Evolutionary conservation across 1,140 invertebrate genomes (phyloP), one percentile per base, ranked within the genome.

Genomic region (Diploscapter pachys): DNA sequence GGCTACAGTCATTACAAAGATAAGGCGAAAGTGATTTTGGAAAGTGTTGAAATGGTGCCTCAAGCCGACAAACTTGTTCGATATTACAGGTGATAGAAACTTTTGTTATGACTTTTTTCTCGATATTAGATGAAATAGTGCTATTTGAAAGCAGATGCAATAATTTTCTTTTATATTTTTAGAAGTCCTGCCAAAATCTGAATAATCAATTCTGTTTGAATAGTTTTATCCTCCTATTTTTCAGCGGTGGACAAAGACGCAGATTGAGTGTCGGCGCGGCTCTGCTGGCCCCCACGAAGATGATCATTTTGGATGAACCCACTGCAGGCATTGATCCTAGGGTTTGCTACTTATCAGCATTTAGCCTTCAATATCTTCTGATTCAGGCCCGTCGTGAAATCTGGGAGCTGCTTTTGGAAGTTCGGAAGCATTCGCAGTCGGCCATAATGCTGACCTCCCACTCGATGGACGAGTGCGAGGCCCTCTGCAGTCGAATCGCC

Each of bases 261-360:
- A 80, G 87, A 64, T 80, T 89, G 0, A 88, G 87, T 80, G 87
- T 89, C 5, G 88, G 86, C 1, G 80, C 88, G 48, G 87, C 88
- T 6, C 88, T 89, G 80, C 85, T 88, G 59, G 87, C 87, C 13
- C 86, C 85, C 4, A 87, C 87, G 4, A 86, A 85, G 72, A 81
- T 87, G 31, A 83, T 89, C n/a, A 86, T 89, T 67, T 79, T 89
- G 59, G 89, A 89, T 84, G 89, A 89, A 79, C 89, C 89, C 6
- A 89, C 89, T 5, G 89, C 88, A 54, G 89, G 89, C 55, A 88
- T 89, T 84, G 89, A 89, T 81, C 88, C 88, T 2, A 74, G 59
- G 49, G 72, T 73, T 50, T 6, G 48, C 48, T n/a, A 11, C 11
- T 6, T 9, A 8, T n/a, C 52, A 59, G 57, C 31, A 31, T 31